phyloP scores from a whole-genome alignment of 2,797 vertebrate genomes.

The Eurystomus glaucurus region DNA sequence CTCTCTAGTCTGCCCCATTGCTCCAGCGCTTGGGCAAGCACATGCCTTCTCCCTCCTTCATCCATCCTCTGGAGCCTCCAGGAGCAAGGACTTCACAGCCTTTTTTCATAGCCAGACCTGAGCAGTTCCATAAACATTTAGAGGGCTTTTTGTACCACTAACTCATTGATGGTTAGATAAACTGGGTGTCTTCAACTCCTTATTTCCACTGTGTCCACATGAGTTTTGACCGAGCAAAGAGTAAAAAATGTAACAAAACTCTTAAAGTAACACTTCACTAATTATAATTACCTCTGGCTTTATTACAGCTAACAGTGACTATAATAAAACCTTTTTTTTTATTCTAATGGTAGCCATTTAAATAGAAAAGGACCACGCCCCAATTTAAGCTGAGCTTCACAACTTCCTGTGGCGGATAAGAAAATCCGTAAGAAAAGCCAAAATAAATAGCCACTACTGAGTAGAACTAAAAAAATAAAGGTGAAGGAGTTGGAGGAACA shows the following conservation, averaged over 20 bases:
- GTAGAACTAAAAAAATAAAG: not conserved
- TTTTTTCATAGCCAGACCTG: not conserved
- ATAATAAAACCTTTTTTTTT: not conserved
- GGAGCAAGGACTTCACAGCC: not conserved
- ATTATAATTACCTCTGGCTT: not conserved
- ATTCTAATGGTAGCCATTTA: not conserved
- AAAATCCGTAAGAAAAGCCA: slow-evolving; percentile 5
- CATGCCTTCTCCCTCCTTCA: not conserved
- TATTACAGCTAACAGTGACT: not conserved
- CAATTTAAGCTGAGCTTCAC: not conserved
- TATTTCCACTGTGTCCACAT: not conserved
- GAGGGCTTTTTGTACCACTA: not conserved
- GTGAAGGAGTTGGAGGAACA: slow-evolving; percentile 22
- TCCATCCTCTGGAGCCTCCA: not conserved
- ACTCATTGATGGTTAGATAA: not conserved
- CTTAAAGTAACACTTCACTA: not conserved
- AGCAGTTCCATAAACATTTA: not conserved
- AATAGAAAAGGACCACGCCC: not conserved
- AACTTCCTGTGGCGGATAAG: not conserved
- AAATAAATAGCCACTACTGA: not conserved
- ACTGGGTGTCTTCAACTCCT: not conserved
- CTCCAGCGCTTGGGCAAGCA: not conserved
- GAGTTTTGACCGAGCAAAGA: not conserved
- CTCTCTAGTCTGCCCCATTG: not conserved
- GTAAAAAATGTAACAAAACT: not conserved